Base-by-base conservation (phyloP, 1,140 invertebrate species). In the Lethrus apterus region DNA sequence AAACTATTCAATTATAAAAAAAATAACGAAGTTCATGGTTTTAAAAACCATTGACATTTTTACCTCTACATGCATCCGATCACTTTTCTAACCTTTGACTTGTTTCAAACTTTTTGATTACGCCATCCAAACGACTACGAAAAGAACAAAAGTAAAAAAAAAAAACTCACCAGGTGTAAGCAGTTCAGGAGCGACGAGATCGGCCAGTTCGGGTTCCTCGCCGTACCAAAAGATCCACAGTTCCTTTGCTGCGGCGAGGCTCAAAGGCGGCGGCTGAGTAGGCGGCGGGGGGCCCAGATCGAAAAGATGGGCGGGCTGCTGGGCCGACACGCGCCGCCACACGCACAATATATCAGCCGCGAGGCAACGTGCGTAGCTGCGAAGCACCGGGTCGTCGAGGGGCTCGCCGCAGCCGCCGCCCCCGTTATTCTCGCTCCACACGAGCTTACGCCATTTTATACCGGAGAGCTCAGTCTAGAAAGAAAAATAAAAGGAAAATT, bases 181-280 rank as follows among this genome's bases (percentile, higher is more conserved):
- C 44, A 91, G 78, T 67, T 89, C 85, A 2, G 80, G 81, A 35
- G 85, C 81, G 47, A 90, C 82, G 45, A 89, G 74, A 56, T 85
- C 84, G 63, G 77, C 81, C 38, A 94, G 78, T 68, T 93, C 88
- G 19, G 93, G 93, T 71, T 96, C 90, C 67, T 96, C 91, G 59
- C 93, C 93, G 74, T 98, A 98, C 93, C 94, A 98, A 74, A 98
- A 98, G 63, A 98, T 89, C 95, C 94, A 98, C 10, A 98, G 77
- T 70, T 98, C 93, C 75, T 97, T 98, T 66, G 86, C 81, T 51
- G 80, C 80, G 59, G 79, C 76, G 32, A 88, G 74, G 49, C 82
- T 85, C 52, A 86, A 77, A 44, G 86, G 85, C 21, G 74, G 70
- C 20, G 73, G 72, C 29, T 78, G 75, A 42, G 75, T 62, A 30